These are phyloP conservation scores for Melanotaenia parkinsoni DNA, from an alignment of 2,797 vertebrate genomes.

Conservation along the genomic window DNA sequence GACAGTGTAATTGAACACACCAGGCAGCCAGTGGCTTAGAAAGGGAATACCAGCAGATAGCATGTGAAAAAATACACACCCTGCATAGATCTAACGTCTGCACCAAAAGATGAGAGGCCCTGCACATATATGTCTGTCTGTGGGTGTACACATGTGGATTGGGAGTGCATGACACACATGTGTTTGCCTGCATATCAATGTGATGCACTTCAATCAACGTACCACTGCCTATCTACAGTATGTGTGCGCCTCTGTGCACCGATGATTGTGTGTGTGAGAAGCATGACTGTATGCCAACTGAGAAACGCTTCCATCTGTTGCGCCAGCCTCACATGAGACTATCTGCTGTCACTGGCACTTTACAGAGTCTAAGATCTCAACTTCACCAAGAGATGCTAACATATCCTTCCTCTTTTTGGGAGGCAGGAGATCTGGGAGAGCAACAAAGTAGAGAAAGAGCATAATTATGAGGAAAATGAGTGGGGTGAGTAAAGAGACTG, in stretches of 20 bases:
- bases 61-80: conserved; percentile 69
- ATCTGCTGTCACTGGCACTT: conserved; percentile 69
- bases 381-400: conserved; percentile 66
- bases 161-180: conserved; percentile 54
- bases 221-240: conserved; percentile 28
- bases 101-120: conserved; percentile 66
- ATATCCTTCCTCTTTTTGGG: conserved; percentile 41
- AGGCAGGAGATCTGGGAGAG: conserved; percentile 35
- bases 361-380: conserved; percentile 65
- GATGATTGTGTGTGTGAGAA: conserved; percentile 49
- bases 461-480: conserved; percentile 35
- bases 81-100: conserved; percentile 61
- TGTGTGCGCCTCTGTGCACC: conserved; percentile 37
- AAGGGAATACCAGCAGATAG: conserved; percentile 69
- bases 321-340: conserved; percentile 68
- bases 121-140: conserved; percentile 47
- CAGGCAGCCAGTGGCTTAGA: conserved; percentile 67
- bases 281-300: conserved; percentile 63
- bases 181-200: conserved; percentile 50
- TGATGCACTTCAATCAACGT: conserved; percentile 32
- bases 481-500: conserved; percentile 28
- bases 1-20: conserved; percentile 77
- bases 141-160: conserved; percentile 61
- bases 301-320: conserved; percentile 80
- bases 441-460: conserved; percentile 35